phyloP scores from a whole-genome alignment of 2,113 vertebrate species.

The Eudyptes chrysolophus region DNA sequence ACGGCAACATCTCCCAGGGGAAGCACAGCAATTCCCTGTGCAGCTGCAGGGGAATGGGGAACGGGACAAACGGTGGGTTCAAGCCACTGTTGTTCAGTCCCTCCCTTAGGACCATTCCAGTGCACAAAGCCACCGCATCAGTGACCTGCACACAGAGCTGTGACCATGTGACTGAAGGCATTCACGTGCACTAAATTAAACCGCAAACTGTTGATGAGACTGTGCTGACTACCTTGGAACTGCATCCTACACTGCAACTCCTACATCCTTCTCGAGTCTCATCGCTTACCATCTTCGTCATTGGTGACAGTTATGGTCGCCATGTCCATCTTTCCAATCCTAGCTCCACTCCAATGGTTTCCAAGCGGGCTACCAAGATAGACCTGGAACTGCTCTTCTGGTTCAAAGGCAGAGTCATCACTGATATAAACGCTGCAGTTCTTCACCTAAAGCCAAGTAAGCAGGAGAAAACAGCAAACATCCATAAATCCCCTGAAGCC shows the following conservation, averaged over 20 bases:
- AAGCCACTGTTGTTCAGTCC: background rate
- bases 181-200: fast-evolving
- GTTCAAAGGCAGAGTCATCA: slow-evolving; percentile 94
- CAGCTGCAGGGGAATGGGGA: background rate
- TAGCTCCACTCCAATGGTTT: slow-evolving; percentile 95
- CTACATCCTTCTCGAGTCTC: background rate
- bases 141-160: background rate
- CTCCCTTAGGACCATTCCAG: background rate
- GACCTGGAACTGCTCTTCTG: slow-evolving; percentile 93
- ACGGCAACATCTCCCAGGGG: background rate
- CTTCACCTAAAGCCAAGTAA: slow-evolving; percentile 80
- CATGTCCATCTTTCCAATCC: slow-evolving; percentile 80
- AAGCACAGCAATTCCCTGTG: background rate
- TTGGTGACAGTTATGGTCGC: slow-evolving; percentile 91
- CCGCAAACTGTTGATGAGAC: background rate
- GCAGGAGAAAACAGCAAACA: background rate
- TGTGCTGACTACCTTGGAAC: background rate
- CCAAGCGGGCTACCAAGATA: slow-evolving; percentile 87
- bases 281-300: slow-evolving; percentile 89
- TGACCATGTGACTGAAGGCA: fast-evolving
- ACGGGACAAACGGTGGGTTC: background rate
- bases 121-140: background rate
- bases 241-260: background rate
- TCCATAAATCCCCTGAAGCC: background rate
- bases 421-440: slow-evolving; percentile 89